Conservation (phyloP, 1,140 invertebrate species). For the Drusus annulatus region DNA sequence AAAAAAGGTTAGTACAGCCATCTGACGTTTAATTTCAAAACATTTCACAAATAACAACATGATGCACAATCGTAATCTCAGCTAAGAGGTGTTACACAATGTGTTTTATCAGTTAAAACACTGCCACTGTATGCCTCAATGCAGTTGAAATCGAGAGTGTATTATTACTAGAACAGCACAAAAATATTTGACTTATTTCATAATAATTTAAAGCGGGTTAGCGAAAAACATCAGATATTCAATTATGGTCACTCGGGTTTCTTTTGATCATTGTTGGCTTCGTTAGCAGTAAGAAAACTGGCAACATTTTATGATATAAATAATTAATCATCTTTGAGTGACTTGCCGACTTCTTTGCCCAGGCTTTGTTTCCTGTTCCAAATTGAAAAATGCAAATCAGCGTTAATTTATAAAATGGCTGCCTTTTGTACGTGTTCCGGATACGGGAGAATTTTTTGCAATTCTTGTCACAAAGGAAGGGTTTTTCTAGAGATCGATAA, state of each 20-base stretch:
- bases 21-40: too few species aligned
- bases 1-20: too few species aligned
- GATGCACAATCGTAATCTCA: too few species aligned
- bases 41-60: too few species aligned
- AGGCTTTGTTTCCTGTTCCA: slow-evolving; percentile 46
- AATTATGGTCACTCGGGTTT: not conserved
- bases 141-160: too few species aligned
- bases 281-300: slow-evolving; percentile 29
- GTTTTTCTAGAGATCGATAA: slow-evolving; percentile 4
- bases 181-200: too few species aligned
- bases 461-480: slow-evolving; percentile 28
- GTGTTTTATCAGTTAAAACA: too few species aligned
- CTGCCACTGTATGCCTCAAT: too few species aligned
- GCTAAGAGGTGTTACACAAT: too few species aligned
- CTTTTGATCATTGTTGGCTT: slow-evolving; percentile 23
- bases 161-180: too few species aligned
- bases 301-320: slow-evolving; percentile 43
- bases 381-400: slow-evolving; percentile 57
- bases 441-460: slow-evolving; percentile 1
- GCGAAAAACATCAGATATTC: too few species aligned
- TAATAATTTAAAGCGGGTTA: too few species aligned
- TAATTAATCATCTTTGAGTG: slow-evolving; percentile 55
- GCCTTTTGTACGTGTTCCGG: slow-evolving; percentile 40
- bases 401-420: slow-evolving; percentile 53
- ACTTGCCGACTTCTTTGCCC: slow-evolving; percentile 38